Base-by-base conservation (phyloP, 2,113 vertebrate genomes). In the Odocoileus hemionus region DNA sequence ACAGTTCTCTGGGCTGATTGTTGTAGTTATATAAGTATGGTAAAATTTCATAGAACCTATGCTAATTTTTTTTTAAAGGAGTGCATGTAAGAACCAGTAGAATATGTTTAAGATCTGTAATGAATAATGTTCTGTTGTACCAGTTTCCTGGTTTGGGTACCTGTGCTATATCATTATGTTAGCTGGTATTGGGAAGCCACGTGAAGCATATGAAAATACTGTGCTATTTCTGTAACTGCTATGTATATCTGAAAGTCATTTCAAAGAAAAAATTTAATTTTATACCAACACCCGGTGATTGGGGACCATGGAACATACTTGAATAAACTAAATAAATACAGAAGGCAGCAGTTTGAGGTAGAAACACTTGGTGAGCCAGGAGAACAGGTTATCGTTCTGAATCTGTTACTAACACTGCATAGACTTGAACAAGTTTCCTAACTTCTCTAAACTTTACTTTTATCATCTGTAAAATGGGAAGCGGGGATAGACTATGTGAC, bases 101-200 rank as follows among this genome's bases (percentile, higher is more conserved):
- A 57, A 45, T 43, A 6, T 74, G 36, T 64, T 8, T 82, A 43
- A 76, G 33, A 39, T 64, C 26, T 30, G 36, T 57, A n/a, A 25
- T 54, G 85, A 55, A n/a, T 43, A 5, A 15, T 2, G 36, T 33
- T 58, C 17, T 19, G 50, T 30, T 16, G 14, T 13, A 33, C 26
- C 30, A 21, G 5, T 43, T 26, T 57, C 26, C 39, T 25, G 5
- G 6, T 57, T 70, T 86, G 39, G 13, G 19, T 26, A 19, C 82
- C 12, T 16, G 17, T 2, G 3, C 50, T 57, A 7, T 23, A 7
- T 23, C 2, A 0, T 19, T 30, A 16, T 5, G 16, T 82, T n/a
- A 86, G 70, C n/a, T 43, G 10, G 30, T 26, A 23, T 6, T 15
- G 6, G 25, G 70, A 84, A 47, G 28, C 76, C 58, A 26, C 28